Evolutionary conservation across 2,888 invertebrate genomes (phyloP), one percentile per base, ranked within the genome.

Genomic region (Diaprepes abbreviatus): DNA sequence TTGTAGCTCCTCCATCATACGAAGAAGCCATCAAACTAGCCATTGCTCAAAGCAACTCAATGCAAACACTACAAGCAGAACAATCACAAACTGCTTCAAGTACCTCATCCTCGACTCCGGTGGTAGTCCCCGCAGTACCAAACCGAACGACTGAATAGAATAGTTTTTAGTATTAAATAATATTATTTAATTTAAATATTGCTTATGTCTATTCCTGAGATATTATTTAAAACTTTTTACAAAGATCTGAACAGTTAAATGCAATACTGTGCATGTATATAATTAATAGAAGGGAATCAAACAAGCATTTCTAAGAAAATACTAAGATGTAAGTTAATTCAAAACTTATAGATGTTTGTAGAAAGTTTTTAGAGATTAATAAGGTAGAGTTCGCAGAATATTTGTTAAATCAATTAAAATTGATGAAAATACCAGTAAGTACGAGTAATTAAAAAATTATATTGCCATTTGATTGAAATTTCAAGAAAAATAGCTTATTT

Each of bases 1-100:
- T 76, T 77, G 24, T 60, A 79, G 79, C 73, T 48, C 79, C 79
- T 31, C 79, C 79, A 6, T 75, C 77, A 21, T 79, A 79, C 33
- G 79, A 79, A 57, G 78, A 79, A 74, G 79, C 77, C 2, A 75
- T 79, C 71, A 75, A 74, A 69, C 66, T 76, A 52, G 73, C 74
- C 17, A 63, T 60, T 36, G 68, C 68, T 7, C 66, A 69, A 2
- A 73, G 66, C 28, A 66, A 66, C 24, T 70, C 70, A 6, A 10
- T 70, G 10, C 54, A 70, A 60, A 66, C 66, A 16, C 50, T 59
- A 38, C 62, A 55, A 52, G 69, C 35, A 16, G 76, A 14, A 66
- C 70, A 65, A 63, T 57, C 45, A 57, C 28, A 71, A 21, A 52
- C 48, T 38, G 45, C 43, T 19, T 43, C 64, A 43, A 58, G 57